Evolutionary conservation across 2,797 vertebrate species (phyloP), one percentile per base, ranked within the genome.

Genomic region (Coendou prehensilis): DNA sequence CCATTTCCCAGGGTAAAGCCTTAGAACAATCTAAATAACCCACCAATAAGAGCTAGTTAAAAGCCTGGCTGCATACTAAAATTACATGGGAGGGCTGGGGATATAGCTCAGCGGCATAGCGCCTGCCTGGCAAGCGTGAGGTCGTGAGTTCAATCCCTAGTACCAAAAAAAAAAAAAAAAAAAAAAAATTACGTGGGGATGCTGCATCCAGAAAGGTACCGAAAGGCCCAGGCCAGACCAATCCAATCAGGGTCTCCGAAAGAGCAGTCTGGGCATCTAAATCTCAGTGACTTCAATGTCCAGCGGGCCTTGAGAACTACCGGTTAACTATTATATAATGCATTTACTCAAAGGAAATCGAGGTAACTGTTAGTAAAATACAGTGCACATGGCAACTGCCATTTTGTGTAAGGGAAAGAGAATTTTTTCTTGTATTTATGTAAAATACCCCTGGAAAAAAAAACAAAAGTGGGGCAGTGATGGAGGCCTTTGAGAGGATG

Each of bases 381-480:
- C 57, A 79, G 33, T 63, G 13, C 67, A 33, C 30, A 80, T 0
- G 47, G 57, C 37, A 91, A 69, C 37, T 75, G 83, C 20, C 47
- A 64, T 63, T 89, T 18, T 54, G 17, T 18, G 30, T 28, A 22
- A 95, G 28, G 14, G 6, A 86, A 91, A 95, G 37, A 87, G 2
- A 52, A 28, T 22, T 17, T 75, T 80, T 23, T 75, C 33, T 63
- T 79, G 20, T 69, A 79, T 76, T 82, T 96, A 63, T n/a, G 91
- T 0, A 75, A n/a, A 92, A 9, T 75, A 90, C 71, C 92, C 82
- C 83, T 67, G 56, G 23, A 87, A 95, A 22, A 95, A 22, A 2
- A 63, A 61, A 85, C 28, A 89, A 81, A 95, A 95, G 14, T 64
- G 18, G 41, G 84, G 76, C 6, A 87, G 78, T 64, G 54, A 83